A percentile compares a stretch with the other conserved stretches of the same genome.
phyloP scores from a whole-genome alignment of 1,140 invertebrate genomes.

The Ephestia elutella region DNA sequence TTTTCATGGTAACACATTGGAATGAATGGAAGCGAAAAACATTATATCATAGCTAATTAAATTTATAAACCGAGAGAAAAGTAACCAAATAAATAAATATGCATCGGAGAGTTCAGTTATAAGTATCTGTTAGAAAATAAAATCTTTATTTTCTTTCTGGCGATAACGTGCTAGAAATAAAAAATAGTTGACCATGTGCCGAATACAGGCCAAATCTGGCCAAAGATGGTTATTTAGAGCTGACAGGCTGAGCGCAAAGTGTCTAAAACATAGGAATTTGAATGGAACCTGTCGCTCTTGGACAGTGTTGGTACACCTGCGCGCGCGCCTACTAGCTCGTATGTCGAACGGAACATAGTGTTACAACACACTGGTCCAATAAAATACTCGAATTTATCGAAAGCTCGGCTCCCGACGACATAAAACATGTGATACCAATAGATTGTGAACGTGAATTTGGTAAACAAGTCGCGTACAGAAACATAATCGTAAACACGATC shows the following conservation, averaged over 20 bases:
- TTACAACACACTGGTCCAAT: conserved; percentile 21
- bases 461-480: neutral
- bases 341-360: neutral
- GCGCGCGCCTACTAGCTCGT: neutral
- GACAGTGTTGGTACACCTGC: neutral
- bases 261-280: conserved; percentile 1
- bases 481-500: neutral
- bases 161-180: too few relatives aligned
- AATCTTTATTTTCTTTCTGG: too few relatives aligned
- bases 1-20: too few relatives aligned
- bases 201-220: too few relatives aligned
- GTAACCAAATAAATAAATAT: too few relatives aligned
- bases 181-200: too few relatives aligned
- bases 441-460: neutral
- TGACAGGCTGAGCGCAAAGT: neutral
- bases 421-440: neutral
- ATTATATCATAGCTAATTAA: too few relatives aligned
- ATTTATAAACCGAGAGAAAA: too few relatives aligned
- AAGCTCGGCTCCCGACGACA: conserved; percentile 4
- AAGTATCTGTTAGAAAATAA: too few relatives aligned
- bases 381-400: conserved; percentile 20
- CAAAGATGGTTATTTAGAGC: neutral
- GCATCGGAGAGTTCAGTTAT: too few relatives aligned
- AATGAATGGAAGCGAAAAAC: too few relatives aligned
- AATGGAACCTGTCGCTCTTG: conserved; percentile 7